These are phyloP conservation scores for Hydra vulgaris DNA, from an alignment of 30 jellyfish, hydroid and myxozoan species.

Conservation along the genomic window DNA sequence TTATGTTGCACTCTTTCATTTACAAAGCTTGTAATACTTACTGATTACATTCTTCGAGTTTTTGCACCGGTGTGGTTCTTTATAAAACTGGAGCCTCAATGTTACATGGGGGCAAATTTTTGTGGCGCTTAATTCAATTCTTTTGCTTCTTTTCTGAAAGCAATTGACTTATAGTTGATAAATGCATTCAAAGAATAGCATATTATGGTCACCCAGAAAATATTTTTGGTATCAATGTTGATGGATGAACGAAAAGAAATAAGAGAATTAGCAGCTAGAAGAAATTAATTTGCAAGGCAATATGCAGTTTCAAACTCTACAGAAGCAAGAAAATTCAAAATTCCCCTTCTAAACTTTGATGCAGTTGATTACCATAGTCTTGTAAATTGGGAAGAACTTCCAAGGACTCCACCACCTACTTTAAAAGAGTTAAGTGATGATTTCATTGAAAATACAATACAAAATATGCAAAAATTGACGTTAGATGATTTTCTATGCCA, in stretches of 20 bases:
- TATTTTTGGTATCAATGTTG: not conserved
- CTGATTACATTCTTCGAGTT: not conserved
- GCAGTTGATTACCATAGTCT: not conserved
- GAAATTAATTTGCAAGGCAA: not conserved
- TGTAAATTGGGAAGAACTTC: not conserved
- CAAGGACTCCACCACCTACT: not conserved
- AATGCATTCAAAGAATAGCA: not conserved
- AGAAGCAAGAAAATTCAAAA: not conserved
- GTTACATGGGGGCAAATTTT: not conserved
- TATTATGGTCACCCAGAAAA: not conserved
- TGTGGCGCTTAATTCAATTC: not conserved
- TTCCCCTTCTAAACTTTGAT: not conserved
- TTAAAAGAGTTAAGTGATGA: not conserved
- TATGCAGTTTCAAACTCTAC: not conserved
- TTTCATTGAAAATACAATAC: too few species aligned
- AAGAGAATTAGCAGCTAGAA: not conserved
- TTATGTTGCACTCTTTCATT: not conserved
- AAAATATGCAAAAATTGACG: too few species aligned
- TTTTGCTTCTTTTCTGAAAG: not conserved
- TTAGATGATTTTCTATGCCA: too few species aligned
- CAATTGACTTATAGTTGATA: not conserved
- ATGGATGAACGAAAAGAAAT: not conserved
- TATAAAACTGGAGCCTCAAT: not conserved
- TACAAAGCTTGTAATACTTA: not conserved
- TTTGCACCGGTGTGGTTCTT: not conserved